Base-by-base conservation (phyloP, 2,888 invertebrate genomes). In the Steinernema carpocapsae region DNA sequence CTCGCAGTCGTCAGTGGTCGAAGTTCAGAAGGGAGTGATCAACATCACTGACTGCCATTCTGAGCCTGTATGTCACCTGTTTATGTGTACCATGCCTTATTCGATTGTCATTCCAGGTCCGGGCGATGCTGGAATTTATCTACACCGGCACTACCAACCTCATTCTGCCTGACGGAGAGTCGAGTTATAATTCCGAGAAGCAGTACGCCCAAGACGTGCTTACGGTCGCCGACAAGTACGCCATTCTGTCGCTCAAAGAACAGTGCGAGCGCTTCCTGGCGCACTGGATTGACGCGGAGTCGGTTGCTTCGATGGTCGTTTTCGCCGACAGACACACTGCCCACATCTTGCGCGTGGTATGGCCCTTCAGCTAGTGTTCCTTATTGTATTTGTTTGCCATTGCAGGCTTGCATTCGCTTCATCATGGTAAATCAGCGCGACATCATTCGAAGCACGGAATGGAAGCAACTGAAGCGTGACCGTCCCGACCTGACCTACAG, bases 121-220 rank as follows among this genome's bases (percentile, higher is more conserved):
- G 79, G 0, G 84, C 82, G 0, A 84, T 86, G 85, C 77, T 86
- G 10, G 83, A 86, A 72, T 86, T 79, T 74, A 84, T 86, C 78
- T 86, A 86, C 77, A 83, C 83, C 0, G 85, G 83, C 76, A 4
- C 70, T 74, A 12, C 48, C 79, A n/a, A 80, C 81, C n/a, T 64
- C 56, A 71, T 72, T 52, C 64, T 76, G n/a, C 56, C 70, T 73
- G 17, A 22, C 1, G 64, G 64, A 10, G 24, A 37, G 32, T 17
- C 17, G 7, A 37, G 17, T 6, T 64, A 64, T 17, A 26, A 29
- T 2, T 32, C 32, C 17, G 64, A 64, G 7, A 82, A 81, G 48
- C 74, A 78, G 24, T 70, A 72, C 71, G 80, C 84, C 19, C 82
- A 84, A 32, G 85, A 85, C 26, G 78, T 86, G 24, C 73, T 86